Evolutionary conservation across 1,140 invertebrate genomes (phyloP), one percentile per base, ranked within the genome.

Genomic region (Notospermus geniculatus): DNA sequence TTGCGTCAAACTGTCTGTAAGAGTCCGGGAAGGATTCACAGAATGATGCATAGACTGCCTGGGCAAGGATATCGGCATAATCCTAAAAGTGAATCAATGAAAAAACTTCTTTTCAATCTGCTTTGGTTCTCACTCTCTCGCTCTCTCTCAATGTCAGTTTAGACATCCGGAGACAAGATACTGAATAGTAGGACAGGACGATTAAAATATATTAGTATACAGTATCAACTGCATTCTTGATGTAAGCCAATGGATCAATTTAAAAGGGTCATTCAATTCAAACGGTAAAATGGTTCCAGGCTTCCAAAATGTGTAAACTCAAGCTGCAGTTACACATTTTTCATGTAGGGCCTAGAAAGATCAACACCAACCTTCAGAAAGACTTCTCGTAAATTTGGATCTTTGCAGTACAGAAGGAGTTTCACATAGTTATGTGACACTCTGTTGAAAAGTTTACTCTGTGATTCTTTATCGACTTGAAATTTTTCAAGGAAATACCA

Each of bases 341-440:
- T n/a, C n/a, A n/a, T n/a, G n/a, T n/a, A n/a, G n/a, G n/a, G n/a
- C n/a, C n/a, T n/a, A n/a, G n/a, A n/a, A n/a, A 39, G 1, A 32
- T 36, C 9, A 36, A 36, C 17, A 56, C 60, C 62, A 50, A 79
- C 77, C 67, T 72, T 77, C 36, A 80, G 70, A 63, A 80, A 79
- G 1, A 70, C 66, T 56, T 80, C 75, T 45, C 63, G 68, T 36
- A 71, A 74, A 9, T 66, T 19, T 7, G 71, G 68, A 52, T 75
- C 60, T 30, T 71, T 70, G 19, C 68, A 64, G 64, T 66, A 71
- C 41, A 73, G 54, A 53, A 79, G 57, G n/a, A 80, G 62, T 39
- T 77, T 76, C 15, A 80, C 77, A 71, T 74, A 80, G 56, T 79
- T 80, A 63, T 78, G 71, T n/a, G 78, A 64, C 7, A 74, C 64